These are phyloP conservation scores for Rhinopomastus cyanomelas DNA, from an alignment of 2,113 vertebrate genomes.

Conservation along the genomic window DNA sequence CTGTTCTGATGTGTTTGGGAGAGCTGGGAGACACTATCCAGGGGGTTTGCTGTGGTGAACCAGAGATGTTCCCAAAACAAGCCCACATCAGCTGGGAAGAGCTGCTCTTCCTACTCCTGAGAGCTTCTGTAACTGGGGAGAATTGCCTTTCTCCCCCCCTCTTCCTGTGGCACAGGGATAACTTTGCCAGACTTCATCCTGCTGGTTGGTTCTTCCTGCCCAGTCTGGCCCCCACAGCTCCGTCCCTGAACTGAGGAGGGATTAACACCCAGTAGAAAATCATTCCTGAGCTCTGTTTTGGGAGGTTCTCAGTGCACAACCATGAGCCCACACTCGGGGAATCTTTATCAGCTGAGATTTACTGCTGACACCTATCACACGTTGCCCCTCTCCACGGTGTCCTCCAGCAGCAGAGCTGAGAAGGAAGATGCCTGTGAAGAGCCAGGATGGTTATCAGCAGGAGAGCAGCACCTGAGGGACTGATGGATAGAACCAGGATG, in stretches of 20 bases:
- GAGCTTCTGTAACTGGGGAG: neutral
- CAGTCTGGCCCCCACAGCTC: constrained; percentile 15
- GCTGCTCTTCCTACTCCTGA: neutral
- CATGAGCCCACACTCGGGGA: neutral
- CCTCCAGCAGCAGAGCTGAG: neutral
- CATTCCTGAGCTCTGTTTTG: neutral
- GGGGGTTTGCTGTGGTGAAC: neutral
- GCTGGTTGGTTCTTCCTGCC: constrained; percentile 35
- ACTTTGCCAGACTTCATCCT: constrained; percentile 51
- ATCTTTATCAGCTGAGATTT: neutral
- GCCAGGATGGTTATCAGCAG: neutral
- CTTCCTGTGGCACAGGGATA: constrained; percentile 29
- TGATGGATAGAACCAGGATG: neutral
- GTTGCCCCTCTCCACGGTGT: neutral
- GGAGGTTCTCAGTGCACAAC: neutral
- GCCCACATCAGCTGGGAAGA: neutral
- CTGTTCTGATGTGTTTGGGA: neutral
- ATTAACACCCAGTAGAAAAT: neutral
- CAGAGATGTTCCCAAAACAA: neutral
- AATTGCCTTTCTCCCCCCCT: constrained; percentile 61
- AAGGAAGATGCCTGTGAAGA: neutral
- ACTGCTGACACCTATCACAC: neutral
- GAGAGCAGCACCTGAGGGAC: neutral
- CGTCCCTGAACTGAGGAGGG: constrained; percentile 1
- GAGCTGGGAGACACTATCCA: neutral